Base-by-base conservation (phyloP, 2,888 invertebrate genomes). In the Melinaea menophilus region DNA sequence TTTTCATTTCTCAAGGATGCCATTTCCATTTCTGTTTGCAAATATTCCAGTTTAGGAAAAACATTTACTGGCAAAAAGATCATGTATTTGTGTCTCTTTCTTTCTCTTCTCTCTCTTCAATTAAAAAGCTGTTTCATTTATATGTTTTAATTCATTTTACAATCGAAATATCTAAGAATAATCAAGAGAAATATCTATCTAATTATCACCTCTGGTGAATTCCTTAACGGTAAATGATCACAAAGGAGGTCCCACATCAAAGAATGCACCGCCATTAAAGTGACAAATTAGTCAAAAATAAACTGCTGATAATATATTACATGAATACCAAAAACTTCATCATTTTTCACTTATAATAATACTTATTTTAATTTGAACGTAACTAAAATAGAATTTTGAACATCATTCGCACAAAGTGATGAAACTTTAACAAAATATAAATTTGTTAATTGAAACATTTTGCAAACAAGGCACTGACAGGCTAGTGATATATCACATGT, bases 221-320 rank as follows among this genome's bases (percentile, higher is more conserved):
- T 64, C 61, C 48, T 58, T 57, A 47, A 56, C 41, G 54, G 58
- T 47, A 59, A 59, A 47, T 56, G 51, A 66, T 66, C 61, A 62
- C 63, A 37, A 54, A 59, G 69, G 72, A 72, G 72, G 70, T 72
- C 72, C 63, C 57, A 65, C 63, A 68, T 73, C 72, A 71, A 72
- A 73, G 72, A 45, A 31, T 22, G 57, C 63, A 59, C 37, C 55
- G 33, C 57, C 51, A 64, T 65, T 68, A 62, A 59, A 60, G 63
- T 72, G 73, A 73, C 72, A 73, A 73, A 74, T 74, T 70, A 68
- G 64, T 62, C 48, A 61, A 57, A 66, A 64, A 63, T 62, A 65
- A 67, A 47, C 66, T 51, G 31, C 31, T 31, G 31, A 61, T 64
- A 64, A 68, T 51, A 31, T 51, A 51, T 11, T 22, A 51, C 2